A percentile compares a stretch with the other conserved stretches of the same genome.
These are phyloP conservation scores for Zaprionus davidi DNA, from an alignment of 1,140 invertebrate genomes.

Conservation along the genomic window DNA sequence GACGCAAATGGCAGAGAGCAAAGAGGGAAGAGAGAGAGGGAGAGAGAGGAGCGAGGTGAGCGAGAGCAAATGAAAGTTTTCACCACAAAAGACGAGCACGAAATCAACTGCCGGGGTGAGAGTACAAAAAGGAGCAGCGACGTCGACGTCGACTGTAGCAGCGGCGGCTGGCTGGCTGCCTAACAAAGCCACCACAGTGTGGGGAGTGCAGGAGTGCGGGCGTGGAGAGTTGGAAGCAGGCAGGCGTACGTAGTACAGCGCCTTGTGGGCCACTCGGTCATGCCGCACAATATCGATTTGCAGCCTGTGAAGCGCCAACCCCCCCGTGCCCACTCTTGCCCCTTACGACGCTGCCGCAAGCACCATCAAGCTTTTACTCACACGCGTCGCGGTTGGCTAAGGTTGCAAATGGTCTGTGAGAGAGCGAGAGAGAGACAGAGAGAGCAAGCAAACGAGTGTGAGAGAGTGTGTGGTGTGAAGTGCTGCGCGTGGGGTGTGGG, in stretches of 20 bases:
- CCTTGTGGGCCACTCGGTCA: constrained; percentile 80
- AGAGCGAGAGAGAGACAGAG: constrained; percentile 22
- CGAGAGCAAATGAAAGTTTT: constrained; percentile 66
- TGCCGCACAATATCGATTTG: constrained; percentile 81
- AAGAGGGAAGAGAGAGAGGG: neutral
- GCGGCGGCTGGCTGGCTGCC: constrained; percentile 67
- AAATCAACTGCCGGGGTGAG: constrained; percentile 41
- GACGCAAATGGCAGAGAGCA: constrained; percentile 36
- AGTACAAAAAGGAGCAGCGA: constrained; percentile 39
- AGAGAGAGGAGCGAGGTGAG: constrained; percentile 7
- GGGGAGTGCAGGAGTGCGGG: neutral
- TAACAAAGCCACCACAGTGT: constrained; percentile 67
- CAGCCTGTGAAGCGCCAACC: constrained; percentile 37
- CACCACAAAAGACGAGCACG: constrained; percentile 66
- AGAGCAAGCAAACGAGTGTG: constrained; percentile 22
- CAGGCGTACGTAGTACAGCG: constrained; percentile 22
- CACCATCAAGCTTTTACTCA: constrained; percentile 57
- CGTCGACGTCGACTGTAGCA: constrained; percentile 2
- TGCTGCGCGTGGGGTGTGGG: neutral
- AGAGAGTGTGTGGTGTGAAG: constrained; percentile 39
- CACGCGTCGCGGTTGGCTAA: constrained; percentile 63
- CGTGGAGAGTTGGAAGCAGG: constrained; percentile 21
- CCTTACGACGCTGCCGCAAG: neutral
- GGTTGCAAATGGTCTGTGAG: constrained; percentile 50
- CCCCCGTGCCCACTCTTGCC: neutral